Evolutionary conservation across 1,140 invertebrate genomes (phyloP), one percentile per base, ranked within the genome.

Genomic region (Drosophila suzukii): DNA sequence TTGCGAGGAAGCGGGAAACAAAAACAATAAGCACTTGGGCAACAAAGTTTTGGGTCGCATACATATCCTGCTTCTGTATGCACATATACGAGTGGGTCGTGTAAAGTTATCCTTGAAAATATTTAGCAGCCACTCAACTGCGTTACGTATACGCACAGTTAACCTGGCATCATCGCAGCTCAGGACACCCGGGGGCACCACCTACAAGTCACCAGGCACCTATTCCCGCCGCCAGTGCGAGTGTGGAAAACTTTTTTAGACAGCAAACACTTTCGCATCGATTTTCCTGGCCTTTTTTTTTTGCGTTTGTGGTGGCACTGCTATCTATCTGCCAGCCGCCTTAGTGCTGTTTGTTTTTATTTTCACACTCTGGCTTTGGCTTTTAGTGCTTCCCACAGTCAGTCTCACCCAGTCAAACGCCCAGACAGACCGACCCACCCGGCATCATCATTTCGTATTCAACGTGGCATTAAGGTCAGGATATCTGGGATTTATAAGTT

Each of bases 401-500:
- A 24, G 36, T 49, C 53, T 54, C 24, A 43, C 20, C 20, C 20
- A 20, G 20, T 20, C 43, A 41, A 4, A 4, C 47, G 38, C 3
- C 0, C 43, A 51, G 32, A 47, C 36, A 27, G 50, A 49, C 36
- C 41, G 66, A 46, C 62, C 39, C 10, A 39, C 36, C 41, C 50
- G 34, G 74, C 77, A 78, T 78, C 84, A 85, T 89, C 85, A 89
- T 89, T 89, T 84, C 44, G 85, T 89, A 89, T 89, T 89, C 84
- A 90, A 62, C 77, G 81, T 72, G 59, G 84, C 85, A 90, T 89
- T 89, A 90, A 78, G 85, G 81, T 90, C 85, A 89, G 85, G 77
- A 90, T 89, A 89, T 89, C 84, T 89, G 85, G 81, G 85, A 89
- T 90, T 89, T 89, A 89, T 89, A 89, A 90, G 84, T 89, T 90